Percentiles rank a stretch among this genome's conserved stretches.
Conservation (phyloP, 92 coral and sea anemone species). For the Diadumene lineata region DNA sequence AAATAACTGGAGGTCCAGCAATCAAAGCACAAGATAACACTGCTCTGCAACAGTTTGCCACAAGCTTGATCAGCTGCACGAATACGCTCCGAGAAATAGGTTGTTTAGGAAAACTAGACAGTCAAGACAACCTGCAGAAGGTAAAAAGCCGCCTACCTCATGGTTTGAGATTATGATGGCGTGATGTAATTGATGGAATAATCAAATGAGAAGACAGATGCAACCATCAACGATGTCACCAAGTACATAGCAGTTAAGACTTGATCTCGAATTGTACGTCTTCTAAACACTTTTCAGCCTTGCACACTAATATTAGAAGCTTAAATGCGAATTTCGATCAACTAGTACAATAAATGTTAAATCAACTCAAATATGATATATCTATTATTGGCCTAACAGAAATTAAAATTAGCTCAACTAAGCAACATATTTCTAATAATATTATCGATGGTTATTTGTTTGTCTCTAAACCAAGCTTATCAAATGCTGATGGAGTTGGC, state of each 20-base stretch:
- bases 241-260: slow-evolving; percentile 47
- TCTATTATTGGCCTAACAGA: slow-evolving; percentile 41
- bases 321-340: slow-evolving; percentile 45
- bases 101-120: slow-evolving; percentile 55
- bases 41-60: slow-evolving; percentile 57
- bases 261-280: slow-evolving; percentile 28
- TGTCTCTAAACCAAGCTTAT: slow-evolving; percentile 31
- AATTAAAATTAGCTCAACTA: slow-evolving; percentile 24
- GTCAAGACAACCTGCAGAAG: slow-evolving; percentile 53
- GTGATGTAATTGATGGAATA: slow-evolving; percentile 53
- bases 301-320: slow-evolving; percentile 47
- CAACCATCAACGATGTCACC: slow-evolving; percentile 48
- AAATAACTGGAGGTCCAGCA: slow-evolving; percentile 40
- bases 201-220: slow-evolving; percentile 51
- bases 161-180: slow-evolving; percentile 56
- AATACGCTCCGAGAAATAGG: slow-evolving; percentile 67
- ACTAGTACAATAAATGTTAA: slow-evolving; percentile 24
- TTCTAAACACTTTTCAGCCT: no score
- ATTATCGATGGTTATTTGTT: slow-evolving; percentile 39
- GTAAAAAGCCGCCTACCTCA: slow-evolving; percentile 46
- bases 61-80: slow-evolving; percentile 61
- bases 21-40: slow-evolving; percentile 66
- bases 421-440: slow-evolving; percentile 24
- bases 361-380: slow-evolving; percentile 29
- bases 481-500: slow-evolving; percentile 46